phyloP scores from a whole-genome alignment of 2,113 vertebrate genomes.

The Thinocorus orbignyianus region DNA sequence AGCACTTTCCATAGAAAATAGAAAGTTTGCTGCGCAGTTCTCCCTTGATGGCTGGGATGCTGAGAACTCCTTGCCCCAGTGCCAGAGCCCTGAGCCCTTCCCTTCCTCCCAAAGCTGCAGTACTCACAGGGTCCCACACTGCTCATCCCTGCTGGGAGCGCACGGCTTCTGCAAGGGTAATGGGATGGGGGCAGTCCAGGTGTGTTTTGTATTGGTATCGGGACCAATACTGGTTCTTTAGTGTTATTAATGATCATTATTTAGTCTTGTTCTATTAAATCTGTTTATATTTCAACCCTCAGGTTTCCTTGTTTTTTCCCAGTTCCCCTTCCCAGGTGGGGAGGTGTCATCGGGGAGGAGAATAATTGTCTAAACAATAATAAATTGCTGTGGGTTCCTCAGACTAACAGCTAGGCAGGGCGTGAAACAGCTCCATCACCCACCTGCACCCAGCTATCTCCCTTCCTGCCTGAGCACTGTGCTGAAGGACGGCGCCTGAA shows the following conservation, averaged over 20 bases:
- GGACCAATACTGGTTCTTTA: background rate
- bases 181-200: too few relatives aligned
- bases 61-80: background rate
- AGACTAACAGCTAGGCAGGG: background rate
- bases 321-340: background rate
- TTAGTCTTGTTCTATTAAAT: background rate
- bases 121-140: background rate
- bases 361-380: background rate
- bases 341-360: background rate
- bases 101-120: background rate
- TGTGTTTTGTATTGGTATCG: background rate
- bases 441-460: background rate
- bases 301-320: background rate
- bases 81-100: background rate
- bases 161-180: too few relatives aligned
- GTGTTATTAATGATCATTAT: background rate
- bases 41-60: background rate
- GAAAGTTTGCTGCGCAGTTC: background rate
- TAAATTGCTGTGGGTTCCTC: background rate
- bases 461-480: fast-evolving
- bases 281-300: background rate
- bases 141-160: too few relatives aligned
- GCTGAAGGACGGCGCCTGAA: background rate
- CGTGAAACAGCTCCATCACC: background rate
- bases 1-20: background rate